These are phyloP conservation scores for Noctilio leporinus DNA, from an alignment of 2,113 vertebrate genomes.

Conservation along the genomic window DNA sequence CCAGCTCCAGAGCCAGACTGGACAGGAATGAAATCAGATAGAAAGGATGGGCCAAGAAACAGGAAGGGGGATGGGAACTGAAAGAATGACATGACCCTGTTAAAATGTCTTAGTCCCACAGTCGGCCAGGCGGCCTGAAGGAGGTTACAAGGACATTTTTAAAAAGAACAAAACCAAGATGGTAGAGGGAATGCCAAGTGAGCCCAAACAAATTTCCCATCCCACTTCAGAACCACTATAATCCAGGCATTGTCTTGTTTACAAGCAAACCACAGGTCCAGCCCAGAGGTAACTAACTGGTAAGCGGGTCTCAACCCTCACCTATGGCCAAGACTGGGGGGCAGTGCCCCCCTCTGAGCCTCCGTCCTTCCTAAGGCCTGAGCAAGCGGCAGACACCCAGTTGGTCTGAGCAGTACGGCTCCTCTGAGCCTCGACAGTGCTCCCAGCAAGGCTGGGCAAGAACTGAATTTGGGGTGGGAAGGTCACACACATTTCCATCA, in stretches of 20 bases:
- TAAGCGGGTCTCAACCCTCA: background rate
- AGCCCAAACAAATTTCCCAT: background rate
- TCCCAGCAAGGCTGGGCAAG: too few species aligned
- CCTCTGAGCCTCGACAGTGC: background rate
- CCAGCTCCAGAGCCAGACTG: background rate
- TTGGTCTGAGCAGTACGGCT: background rate
- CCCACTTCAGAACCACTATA: background rate
- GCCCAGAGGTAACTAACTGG: background rate
- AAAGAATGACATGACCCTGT: background rate
- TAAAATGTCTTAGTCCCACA: background rate
- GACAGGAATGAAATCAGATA: background rate
- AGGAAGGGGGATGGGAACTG: background rate
- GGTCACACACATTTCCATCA: background rate
- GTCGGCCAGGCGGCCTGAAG: background rate
- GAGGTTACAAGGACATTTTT: background rate
- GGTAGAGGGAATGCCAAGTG: background rate
- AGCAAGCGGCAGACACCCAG: background rate
- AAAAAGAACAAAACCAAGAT: background rate
- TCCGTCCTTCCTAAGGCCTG: background rate
- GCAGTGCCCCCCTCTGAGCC: too few species aligned
- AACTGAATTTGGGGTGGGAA: background rate
- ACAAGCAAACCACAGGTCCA: background rate
- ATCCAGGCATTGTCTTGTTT: background rate
- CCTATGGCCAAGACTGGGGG: background rate
- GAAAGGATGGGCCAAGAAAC: background rate